Base-by-base conservation (phyloP, 1,140 invertebrate species). In the Panagrolaimus sp. region DNA sequence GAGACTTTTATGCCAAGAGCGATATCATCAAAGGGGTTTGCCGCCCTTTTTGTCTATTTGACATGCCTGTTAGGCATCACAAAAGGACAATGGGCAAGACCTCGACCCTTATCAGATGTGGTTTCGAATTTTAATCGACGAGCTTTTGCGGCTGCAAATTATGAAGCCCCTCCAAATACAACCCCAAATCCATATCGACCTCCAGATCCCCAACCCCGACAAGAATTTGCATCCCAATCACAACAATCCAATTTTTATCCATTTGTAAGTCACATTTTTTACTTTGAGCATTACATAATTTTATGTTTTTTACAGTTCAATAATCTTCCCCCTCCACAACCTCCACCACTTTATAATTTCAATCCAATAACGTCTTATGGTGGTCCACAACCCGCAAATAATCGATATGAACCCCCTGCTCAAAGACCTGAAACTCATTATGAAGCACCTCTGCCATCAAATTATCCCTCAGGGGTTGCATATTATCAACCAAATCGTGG, bases 111-210 rank as follows among this genome's bases (percentile, higher is more conserved):
- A 1, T 58, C 52, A 21, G 52, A 58, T 26, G 21, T n/a, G 3
- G 52, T 58, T 21, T 58, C 52, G 21, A 58, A 58, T 28, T 58
- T 58, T 58, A 58, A 58, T 28, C 52, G 52, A 4, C 52, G 52
- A 10, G 52, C 17, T 28, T 58, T 26, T 58, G 52, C 52, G 10
- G 52, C 52, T 21, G 52, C 52, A 4, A 58, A 58, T 28, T 58
- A 58, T 58, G 21, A 21, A 4, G 52, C 28, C 10, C 21, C 21
- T 58, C 15, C 52, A 28, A n/a, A n/a, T 26, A 28, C 21, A 12
- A 14, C 52, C 15, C 21, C 21, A n/a, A 58, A 58, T 21, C 21
- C 52, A 21, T 58, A 58, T 58, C 10, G 21, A 12, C 52, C 52
- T n/a, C 52, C 52, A 28, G 28, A 58, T 58, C 52, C 52, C 10